Conservation (phyloP, 2,888 invertebrate genomes). For the Priocnemis perturbator region DNA sequence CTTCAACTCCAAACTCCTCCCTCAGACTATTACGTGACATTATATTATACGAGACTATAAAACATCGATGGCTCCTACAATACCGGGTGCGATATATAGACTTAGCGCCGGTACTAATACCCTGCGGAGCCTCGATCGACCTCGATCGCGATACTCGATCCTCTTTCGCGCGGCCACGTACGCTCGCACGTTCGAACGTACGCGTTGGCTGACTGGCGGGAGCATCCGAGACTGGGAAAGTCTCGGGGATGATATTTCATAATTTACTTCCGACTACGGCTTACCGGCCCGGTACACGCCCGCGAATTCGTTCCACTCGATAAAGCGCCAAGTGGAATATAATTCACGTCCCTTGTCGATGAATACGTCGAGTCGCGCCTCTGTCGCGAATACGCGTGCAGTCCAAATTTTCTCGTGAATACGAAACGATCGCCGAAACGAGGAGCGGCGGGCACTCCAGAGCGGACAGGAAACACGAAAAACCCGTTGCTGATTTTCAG, state of each 20-base stretch:
- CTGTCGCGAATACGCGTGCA: slow-evolving; percentile 10
- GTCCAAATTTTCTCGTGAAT: slow-evolving; percentile 35
- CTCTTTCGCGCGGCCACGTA: too few relatives aligned
- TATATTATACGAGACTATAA: too few relatives aligned
- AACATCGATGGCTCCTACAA: slow-evolving; percentile 9
- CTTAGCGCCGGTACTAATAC: slow-evolving; percentile 13
- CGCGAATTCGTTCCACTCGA: neutral
- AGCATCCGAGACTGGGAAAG: too few relatives aligned
- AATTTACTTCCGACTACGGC: slow-evolving; percentile 8
- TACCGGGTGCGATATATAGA: slow-evolving; percentile 20
- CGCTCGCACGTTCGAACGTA: too few relatives aligned
- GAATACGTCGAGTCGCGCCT: slow-evolving; percentile 24
- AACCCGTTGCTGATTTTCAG: slow-evolving; percentile 52
- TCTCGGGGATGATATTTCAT: neutral
- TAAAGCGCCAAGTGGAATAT: slow-evolving; percentile 17
- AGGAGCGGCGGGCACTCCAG: slow-evolving; percentile 19
- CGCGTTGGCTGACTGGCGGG: too few relatives aligned
- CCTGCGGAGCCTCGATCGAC: too few relatives aligned
- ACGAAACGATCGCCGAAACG: slow-evolving; percentile 4
- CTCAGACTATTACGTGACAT: slow-evolving; percentile 20
- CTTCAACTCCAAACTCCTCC: too few relatives aligned
- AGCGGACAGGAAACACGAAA: slow-evolving; percentile 41
- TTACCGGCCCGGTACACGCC: too few relatives aligned
- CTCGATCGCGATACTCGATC: too few relatives aligned
- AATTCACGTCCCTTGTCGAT: slow-evolving; percentile 37